phyloP scores from a whole-genome alignment of 1,140 invertebrate genomes.

The Tetramorium parvispinum region DNA sequence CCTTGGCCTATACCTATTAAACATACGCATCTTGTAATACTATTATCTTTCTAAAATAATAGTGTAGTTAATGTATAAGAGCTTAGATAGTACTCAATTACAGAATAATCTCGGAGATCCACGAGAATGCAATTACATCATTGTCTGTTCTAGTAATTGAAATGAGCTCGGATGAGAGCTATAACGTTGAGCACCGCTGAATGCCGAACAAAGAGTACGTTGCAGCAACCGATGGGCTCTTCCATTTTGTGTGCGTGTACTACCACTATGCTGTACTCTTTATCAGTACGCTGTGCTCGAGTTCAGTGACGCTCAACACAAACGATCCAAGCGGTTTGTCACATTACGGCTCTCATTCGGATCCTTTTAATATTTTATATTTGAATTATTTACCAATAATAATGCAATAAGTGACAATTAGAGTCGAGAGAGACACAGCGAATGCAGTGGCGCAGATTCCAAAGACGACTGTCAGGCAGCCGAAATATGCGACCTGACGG shows the following conservation, averaged over 20 bases:
- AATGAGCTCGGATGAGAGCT: not conserved
- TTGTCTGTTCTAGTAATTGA: not conserved
- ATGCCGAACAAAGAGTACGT: not conserved
- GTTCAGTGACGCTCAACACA: not conserved
- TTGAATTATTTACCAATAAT: constrained; percentile 87
- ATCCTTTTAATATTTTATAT: not conserved
- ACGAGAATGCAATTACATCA: not conserved
- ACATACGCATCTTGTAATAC: not conserved
- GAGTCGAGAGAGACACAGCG: constrained; percentile 85
- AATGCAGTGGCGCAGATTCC: constrained; percentile 86
- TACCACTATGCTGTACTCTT: not conserved
- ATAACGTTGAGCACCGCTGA: not conserved
- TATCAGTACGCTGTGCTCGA: not conserved
- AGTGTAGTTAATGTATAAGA: not conserved
- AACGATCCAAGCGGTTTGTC: not conserved
- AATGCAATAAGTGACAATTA: constrained; percentile 88
- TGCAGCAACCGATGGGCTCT: not conserved
- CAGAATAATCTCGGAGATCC: not conserved
- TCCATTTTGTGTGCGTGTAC: not conserved
- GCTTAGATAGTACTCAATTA: not conserved
- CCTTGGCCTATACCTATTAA: constrained; percentile 67
- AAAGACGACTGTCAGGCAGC: constrained; percentile 83
- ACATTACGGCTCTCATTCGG: not conserved
- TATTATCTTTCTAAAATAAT: not conserved
- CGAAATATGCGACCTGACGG: constrained; percentile 86